These are phyloP conservation scores for Scyliorhinus canicula DNA, from an alignment of 2,797 vertebrate genomes.

Conservation along the genomic window DNA sequence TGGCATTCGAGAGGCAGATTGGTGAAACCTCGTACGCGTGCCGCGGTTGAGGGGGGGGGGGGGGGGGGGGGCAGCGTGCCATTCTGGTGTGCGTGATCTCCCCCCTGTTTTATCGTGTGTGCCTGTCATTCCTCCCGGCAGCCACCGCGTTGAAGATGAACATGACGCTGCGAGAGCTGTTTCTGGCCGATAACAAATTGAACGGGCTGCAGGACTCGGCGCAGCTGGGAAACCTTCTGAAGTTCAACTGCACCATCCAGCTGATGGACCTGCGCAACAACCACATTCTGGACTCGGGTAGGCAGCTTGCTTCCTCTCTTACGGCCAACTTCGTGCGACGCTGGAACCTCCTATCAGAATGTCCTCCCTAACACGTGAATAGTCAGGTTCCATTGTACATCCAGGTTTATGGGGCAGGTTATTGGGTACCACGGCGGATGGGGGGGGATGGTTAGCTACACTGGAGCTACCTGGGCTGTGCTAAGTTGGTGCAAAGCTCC, in stretches of 20 bases:
- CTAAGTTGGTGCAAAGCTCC: background rate
- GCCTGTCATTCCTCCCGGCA: constrained; percentile 44
- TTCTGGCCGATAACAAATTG: constrained; percentile 88
- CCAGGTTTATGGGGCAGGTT: background rate
- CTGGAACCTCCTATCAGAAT: background rate
- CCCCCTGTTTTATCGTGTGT: constrained; percentile 6
- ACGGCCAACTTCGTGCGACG: background rate
- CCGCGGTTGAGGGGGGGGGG: too few relatives aligned
- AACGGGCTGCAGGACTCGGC: constrained; percentile 87
- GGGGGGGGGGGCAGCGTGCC: background rate
- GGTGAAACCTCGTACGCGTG: background rate
- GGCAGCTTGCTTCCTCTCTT: background rate
- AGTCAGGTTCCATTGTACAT: background rate
- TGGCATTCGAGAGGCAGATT: background rate
- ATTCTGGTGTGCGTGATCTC: too few relatives aligned
- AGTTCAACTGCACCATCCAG: constrained; percentile 90
- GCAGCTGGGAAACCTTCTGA: constrained; percentile 86
- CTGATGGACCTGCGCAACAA: constrained; percentile 89
- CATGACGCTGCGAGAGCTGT: constrained; percentile 82
- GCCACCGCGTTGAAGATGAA: constrained; percentile 95
- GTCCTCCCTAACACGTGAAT: background rate
- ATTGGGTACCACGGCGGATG: background rate
- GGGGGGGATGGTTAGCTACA: background rate
- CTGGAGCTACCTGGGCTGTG: background rate
- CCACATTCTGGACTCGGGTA: constrained; percentile 85